Evolutionary conservation across 2,888 invertebrate species (phyloP).

Genomic region (Limnephilus marmoratus): DNA sequence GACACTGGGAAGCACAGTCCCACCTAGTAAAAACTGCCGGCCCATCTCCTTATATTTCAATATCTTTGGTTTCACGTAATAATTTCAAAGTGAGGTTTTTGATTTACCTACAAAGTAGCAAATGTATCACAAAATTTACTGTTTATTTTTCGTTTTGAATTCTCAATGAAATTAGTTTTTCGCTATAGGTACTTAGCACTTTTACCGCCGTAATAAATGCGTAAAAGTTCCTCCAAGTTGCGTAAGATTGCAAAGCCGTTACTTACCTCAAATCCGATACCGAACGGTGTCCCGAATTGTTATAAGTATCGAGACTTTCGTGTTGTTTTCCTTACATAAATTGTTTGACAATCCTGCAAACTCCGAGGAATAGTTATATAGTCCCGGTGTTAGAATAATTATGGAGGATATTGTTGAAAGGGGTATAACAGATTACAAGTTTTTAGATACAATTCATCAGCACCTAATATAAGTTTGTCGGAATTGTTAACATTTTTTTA

Average conservation of each 20-base stretch:
- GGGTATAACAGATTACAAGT: too few species aligned
- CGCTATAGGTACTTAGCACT: background rate
- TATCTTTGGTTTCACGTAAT: too few species aligned
- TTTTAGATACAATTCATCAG: too few species aligned
- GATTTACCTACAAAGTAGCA: background rate
- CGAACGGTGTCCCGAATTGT: background rate
- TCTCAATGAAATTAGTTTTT: background rate
- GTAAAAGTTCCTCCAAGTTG: background rate
- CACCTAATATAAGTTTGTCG: too few species aligned
- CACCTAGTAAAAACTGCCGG: too few species aligned
- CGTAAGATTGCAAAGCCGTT: background rate
- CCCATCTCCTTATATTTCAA: too few species aligned
- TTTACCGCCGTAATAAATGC: background rate
- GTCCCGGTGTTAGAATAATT: background rate
- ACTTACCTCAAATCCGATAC: background rate
- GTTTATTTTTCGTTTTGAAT: background rate
- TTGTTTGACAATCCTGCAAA: conserved; percentile 23
- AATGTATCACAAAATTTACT: too few species aligned
- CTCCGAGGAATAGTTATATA: background rate
- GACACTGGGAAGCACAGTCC: too few species aligned
- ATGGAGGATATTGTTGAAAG: background rate
- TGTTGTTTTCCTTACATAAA: background rate
- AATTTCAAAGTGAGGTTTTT: too few species aligned
- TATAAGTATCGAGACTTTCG: background rate
- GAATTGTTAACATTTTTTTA: too few species aligned